phyloP scores from a whole-genome alignment of 2,113 vertebrate species.

The Cephalophus harveyi region DNA sequence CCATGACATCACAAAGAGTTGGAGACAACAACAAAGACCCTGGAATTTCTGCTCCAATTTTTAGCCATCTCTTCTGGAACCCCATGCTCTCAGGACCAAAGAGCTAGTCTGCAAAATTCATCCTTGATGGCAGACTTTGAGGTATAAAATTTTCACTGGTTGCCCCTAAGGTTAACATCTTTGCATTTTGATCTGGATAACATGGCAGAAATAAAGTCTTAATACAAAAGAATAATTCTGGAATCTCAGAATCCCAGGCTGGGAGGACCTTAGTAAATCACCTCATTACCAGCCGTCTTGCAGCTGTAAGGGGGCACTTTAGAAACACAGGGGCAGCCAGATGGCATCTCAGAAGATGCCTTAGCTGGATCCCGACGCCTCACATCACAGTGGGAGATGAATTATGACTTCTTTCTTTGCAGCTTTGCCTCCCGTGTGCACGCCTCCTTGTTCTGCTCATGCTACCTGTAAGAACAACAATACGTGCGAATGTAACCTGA shows the following conservation, averaged over 20 bases:
- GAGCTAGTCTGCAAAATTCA: not conserved
- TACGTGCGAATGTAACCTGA: constrained; percentile 88
- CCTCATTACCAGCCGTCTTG: rapidly evolving
- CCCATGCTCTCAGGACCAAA: not conserved
- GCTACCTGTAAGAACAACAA: constrained; percentile 89
- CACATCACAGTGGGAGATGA: not conserved
- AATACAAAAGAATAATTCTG: not conserved
- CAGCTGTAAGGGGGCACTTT: not conserved
- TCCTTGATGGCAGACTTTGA: not conserved
- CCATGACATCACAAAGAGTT: not conserved
- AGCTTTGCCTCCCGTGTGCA: constrained; percentile 81
- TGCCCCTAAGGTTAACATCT: not conserved
- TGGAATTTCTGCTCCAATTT: not conserved
- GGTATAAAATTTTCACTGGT: not conserved
- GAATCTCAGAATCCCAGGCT: not conserved
- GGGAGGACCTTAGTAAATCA: not conserved
- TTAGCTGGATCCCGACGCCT: not conserved
- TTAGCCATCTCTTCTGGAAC: not conserved
- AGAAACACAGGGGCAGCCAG: not conserved
- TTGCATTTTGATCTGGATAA: not conserved
- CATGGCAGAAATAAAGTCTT: not conserved
- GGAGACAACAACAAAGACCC: not conserved
- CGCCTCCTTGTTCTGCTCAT: constrained; percentile 85
- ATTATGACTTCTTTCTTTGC: not conserved
- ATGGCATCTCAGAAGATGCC: not conserved